Percentiles rank a stretch among this genome's conserved stretches.
Conservation (phyloP, 2,888 invertebrate species). For the Syritta pipiens region DNA sequence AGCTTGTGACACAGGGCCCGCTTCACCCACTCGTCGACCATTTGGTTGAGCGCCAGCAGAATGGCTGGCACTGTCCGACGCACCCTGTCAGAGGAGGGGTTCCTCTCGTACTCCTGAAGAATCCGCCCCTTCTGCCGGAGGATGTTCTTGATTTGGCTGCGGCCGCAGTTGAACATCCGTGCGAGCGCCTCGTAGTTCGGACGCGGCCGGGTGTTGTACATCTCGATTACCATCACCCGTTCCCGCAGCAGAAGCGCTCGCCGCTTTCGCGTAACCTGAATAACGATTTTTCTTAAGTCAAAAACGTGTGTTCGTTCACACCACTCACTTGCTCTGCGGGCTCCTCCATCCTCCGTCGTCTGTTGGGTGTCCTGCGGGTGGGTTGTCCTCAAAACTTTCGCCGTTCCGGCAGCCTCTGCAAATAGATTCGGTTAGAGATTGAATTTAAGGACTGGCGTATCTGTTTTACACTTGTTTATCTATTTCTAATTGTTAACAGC, state of each 20-base stretch:
- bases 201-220: slow-evolving; percentile 54
- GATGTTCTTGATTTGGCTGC: slow-evolving; percentile 64
- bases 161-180: slow-evolving; percentile 61
- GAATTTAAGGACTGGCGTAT: not conserved
- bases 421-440: slow-evolving; percentile 4
- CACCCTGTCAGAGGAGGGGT: slow-evolving; percentile 56
- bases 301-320: not conserved
- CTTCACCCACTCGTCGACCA: slow-evolving; percentile 58
- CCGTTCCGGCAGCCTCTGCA: slow-evolving; percentile 21
- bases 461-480: slow-evolving; percentile 52
- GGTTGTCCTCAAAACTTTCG: slow-evolving; percentile 48
- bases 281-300: not conserved
- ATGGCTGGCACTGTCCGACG: slow-evolving; percentile 51
- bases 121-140: slow-evolving; percentile 57
- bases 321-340: slow-evolving; percentile 39
- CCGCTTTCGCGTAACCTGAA: slow-evolving; percentile 42
- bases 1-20: slow-evolving; percentile 34
- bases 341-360: slow-evolving; percentile 42
- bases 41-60: slow-evolving; percentile 37
- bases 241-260: slow-evolving; percentile 49
- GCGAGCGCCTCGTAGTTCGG: slow-evolving; percentile 61
- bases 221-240: slow-evolving; percentile 54
- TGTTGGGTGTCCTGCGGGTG: slow-evolving; percentile 28
- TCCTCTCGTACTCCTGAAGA: slow-evolving; percentile 51
- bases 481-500: slow-evolving; percentile 23